Base-by-base conservation (phyloP, 2,113 vertebrate species). In the Herpetotheres cachinnans region DNA sequence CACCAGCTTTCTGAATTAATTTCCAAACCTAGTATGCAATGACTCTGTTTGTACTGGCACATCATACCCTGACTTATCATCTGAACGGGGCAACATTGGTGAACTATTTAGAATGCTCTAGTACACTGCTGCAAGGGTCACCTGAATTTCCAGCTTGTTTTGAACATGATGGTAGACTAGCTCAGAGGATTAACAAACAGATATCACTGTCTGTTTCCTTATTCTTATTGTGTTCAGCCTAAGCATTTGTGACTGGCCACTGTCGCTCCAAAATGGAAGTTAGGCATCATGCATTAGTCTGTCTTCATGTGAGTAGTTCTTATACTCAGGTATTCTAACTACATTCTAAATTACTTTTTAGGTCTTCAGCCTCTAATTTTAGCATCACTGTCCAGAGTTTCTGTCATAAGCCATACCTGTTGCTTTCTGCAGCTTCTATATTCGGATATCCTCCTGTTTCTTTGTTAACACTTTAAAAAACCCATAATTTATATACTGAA, bases 1-100 rank as follows among this genome's bases (percentile, higher is more conserved):
- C 89, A 86, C 73, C 59, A 76, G 61, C 90, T 93, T 96, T 90
- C 58, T 95, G 85, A 67, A 69, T 83, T 78, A 59, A 74, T 90
- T 89, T 97, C 97, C 95, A 98, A 94, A 96, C 61, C 79, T 85
- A 95, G 54, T 90, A 72, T 5, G 21, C 2, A 5, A 91, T 94
- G 90, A 94, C 85, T 96, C 71, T 92, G 40, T 97, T 97, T 96
- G 92, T 93, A 78, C 83, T 97, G 96, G 94, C 95, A 89, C 44
- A 77, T 85, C 49, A 54, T n/a, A 74, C 22, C 10, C 46, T 94
- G 66, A 92, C 85, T 95, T 79, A 84, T 63, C 78, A 71, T 56
- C 73, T 78, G 44, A 86, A 21, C n/a, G 29, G 52, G 55, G 66
- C 80, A 95, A 93, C 3, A 5, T 2, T 29, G 34, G 42, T 91